Conservation (phyloP, 2,888 invertebrate species). For the Meloe dianella region DNA sequence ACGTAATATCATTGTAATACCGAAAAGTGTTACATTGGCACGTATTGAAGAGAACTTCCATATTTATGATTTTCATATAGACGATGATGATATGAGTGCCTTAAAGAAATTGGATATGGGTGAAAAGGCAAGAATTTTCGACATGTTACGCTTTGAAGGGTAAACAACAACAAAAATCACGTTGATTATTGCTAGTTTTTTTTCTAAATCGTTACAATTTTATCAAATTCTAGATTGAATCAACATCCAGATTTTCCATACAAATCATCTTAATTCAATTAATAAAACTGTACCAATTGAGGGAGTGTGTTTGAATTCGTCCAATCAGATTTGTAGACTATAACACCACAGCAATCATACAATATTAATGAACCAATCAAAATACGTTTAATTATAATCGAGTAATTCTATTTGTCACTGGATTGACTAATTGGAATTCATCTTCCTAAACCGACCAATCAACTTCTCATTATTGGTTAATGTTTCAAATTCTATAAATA, state of each 20-base stretch:
- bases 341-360: too few species aligned
- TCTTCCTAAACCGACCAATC: too few species aligned
- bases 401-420: too few species aligned
- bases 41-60: constrained; percentile 77
- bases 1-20: constrained; percentile 74
- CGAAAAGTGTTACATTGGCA: constrained; percentile 76
- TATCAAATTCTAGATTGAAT: constrained; percentile 5
- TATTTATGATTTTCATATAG: constrained; percentile 73
- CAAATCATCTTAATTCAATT: background rate
- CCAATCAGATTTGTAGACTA: too few species aligned
- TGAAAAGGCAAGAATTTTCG: constrained; percentile 69
- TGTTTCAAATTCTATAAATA: too few species aligned
- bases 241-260: constrained; percentile 22
- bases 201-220: background rate
- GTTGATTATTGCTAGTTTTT: too few species aligned
- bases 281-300: too few species aligned
- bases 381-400: too few species aligned
- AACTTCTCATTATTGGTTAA: too few species aligned
- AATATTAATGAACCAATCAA: too few species aligned
- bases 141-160: constrained; percentile 60
- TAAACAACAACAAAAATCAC: constrained; percentile 26
- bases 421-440: too few species aligned
- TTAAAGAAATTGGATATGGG: constrained; percentile 69
- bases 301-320: too few species aligned
- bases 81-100: constrained; percentile 64